Base-by-base conservation (phyloP, 1,140 invertebrate genomes). In the Zophobas atratus region DNA sequence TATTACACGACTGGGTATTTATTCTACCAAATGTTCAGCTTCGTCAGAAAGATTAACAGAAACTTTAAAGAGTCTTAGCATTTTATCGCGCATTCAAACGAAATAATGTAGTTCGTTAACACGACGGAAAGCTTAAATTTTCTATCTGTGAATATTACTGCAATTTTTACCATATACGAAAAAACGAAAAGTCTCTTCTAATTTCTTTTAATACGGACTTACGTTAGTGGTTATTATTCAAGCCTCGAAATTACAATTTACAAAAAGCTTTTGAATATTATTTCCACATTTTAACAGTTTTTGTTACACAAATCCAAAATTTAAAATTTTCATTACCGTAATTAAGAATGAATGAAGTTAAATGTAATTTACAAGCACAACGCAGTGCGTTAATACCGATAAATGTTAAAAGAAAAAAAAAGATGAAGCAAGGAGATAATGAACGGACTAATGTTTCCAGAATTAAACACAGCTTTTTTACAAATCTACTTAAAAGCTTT, bases 101-200 rank as follows among this genome's bases (percentile, higher is more conserved):
- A 72, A 73, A 73, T 56, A 73, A 73, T 73, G 71, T 38, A 55
- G 55, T 43, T 73, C 71, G 71, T 73, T 73, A 73, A 34, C 60
- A 67, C 38, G 56, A 20, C 41, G 38, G 5, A 46, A 32, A 5
- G 36, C 35, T 72, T 43, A 55, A 20, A 53, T 53, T 72, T 55
- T 51, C 35, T 32, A 32, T 4, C 33, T 33, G 33, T 33, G 49
- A 48, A 6, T 1, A 34, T 51, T 72, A 4, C 36, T 20, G 8
- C 46, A 48, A 48, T 1, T 20, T 20, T 20, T 20, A 20, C 20
- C 20, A 20, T 20, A 20, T 20, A 20, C 20, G 20, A 20, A 20
- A 20, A 20, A 20, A 20, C 20, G 20, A 20, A 20, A 20, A 20
- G 20, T 20, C 20, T 20, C 20, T 20, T 20, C 20, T 20, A 20